Evolutionary conservation across 2,888 invertebrate genomes (phyloP).

Genomic region (Cetonia aurata): DNA sequence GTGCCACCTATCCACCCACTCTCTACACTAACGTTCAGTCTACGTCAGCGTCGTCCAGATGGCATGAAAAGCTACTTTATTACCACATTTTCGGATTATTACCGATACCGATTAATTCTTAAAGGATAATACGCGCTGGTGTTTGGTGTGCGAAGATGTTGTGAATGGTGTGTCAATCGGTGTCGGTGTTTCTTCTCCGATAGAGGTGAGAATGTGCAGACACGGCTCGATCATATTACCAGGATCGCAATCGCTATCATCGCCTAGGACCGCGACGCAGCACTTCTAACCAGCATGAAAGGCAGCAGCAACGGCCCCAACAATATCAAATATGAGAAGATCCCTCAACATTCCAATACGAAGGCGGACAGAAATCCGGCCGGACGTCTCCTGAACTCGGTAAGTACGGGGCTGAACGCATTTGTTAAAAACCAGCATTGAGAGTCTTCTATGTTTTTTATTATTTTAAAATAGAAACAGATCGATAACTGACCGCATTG

Average conservation of each 20-base stretch:
- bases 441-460: not conserved
- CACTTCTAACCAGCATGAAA: constrained; percentile 11
- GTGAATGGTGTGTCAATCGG: not conserved
- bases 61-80: too few relatives aligned
- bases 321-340: constrained; percentile 65
- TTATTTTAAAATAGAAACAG: constrained; percentile 38
- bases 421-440: not conserved
- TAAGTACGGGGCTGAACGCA: constrained; percentile 52
- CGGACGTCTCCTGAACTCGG: constrained; percentile 53
- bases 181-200: not conserved
- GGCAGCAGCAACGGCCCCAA: constrained; percentile 48
- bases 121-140: too few relatives aligned
- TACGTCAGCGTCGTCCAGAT: too few relatives aligned
- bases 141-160: too few relatives aligned
- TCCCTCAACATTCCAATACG: constrained; percentile 62
- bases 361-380: constrained; percentile 57
- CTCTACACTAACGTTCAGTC: too few relatives aligned
- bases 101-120: too few relatives aligned
- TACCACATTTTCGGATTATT: too few relatives aligned
- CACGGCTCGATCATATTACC: not conserved
- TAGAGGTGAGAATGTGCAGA: constrained; percentile 13
- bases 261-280: constrained; percentile 1
- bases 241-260: constrained; percentile 1
- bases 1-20: too few relatives aligned
- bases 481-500: constrained; percentile 47